Conservation (phyloP, 2,113 vertebrate genomes). For the Myxocyprinus asiaticus region DNA sequence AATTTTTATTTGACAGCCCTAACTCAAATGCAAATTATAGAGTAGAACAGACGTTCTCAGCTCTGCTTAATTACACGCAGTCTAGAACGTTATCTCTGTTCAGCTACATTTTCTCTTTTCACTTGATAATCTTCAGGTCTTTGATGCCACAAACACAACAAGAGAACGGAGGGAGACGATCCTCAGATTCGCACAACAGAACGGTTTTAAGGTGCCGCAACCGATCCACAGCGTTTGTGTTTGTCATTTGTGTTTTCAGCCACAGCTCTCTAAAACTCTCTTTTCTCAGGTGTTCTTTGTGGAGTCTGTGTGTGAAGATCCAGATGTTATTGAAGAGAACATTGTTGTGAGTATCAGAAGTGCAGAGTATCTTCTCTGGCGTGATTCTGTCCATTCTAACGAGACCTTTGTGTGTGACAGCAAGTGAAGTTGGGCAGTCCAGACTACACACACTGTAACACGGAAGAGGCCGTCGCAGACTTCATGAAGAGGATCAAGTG, state of each 20-base stretch:
- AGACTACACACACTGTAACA: slow-evolving; percentile 91
- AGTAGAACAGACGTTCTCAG: too few relatives aligned
- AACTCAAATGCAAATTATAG: too few relatives aligned
- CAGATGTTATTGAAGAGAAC: slow-evolving; percentile 94
- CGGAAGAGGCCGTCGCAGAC: slow-evolving; percentile 91
- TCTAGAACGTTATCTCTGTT: background rate
- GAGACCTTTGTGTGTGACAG: slow-evolving; percentile 63
- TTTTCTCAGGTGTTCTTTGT: slow-evolving; percentile 91
- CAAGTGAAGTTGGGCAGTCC: slow-evolving; percentile 97
- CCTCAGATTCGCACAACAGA: slow-evolving; percentile 91
- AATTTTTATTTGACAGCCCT: too few relatives aligned
- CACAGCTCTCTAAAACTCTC: background rate
- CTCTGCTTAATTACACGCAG: background rate
- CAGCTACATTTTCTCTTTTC: background rate
- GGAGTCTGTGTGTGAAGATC: slow-evolving; percentile 95
- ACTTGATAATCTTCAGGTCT: slow-evolving; percentile 78
- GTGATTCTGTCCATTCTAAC: background rate
- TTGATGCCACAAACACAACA: slow-evolving; percentile 98
- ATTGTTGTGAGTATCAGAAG: slow-evolving; percentile 85
- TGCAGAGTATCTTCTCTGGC: accelerated
- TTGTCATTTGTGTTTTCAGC: background rate
- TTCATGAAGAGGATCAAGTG: slow-evolving; percentile 98
- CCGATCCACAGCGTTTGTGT: background rate
- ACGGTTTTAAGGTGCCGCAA: slow-evolving; percentile 88
- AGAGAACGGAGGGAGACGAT: slow-evolving; percentile 92